Conservation (phyloP, 2,888 invertebrate species). For the Catocala fraxini region DNA sequence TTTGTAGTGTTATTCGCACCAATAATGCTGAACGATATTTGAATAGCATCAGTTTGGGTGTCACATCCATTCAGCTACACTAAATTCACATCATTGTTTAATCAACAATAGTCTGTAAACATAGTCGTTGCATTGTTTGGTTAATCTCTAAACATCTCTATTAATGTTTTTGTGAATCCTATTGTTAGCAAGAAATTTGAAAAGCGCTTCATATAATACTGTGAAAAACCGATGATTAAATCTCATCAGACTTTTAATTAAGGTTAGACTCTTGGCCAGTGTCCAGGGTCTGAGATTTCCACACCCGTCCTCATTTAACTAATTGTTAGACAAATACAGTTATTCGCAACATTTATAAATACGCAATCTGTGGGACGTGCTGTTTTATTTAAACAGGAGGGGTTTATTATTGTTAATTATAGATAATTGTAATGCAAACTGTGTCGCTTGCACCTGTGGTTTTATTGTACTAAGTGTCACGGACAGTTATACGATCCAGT, state of each 20-base stretch:
- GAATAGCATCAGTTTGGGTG: background rate
- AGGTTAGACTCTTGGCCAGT: constrained; percentile 51
- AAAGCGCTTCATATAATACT: constrained; percentile 45
- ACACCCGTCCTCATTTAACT: constrained; percentile 54
- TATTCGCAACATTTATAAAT: constrained; percentile 30
- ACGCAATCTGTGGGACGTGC: constrained; percentile 33
- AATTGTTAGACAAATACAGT: constrained; percentile 46
- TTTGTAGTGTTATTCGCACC: background rate
- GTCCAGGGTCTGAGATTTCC: constrained; percentile 54
- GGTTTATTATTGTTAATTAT: constrained; percentile 35
- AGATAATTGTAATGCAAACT: constrained; percentile 35
- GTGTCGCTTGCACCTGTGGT: constrained; percentile 56
- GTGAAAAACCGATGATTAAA: constrained; percentile 54
- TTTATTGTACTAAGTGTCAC: constrained; percentile 72
- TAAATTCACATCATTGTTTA: constrained; percentile 39
- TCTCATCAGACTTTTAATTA: constrained; percentile 55
- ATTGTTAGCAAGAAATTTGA: constrained; percentile 33
- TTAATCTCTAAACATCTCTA: constrained; percentile 33
- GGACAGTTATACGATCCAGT: constrained; percentile 71
- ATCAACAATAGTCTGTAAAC: constrained; percentile 34
- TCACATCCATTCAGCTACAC: constrained; percentile 23
- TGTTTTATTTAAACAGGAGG: constrained; percentile 20
- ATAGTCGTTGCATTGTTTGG: constrained; percentile 32
- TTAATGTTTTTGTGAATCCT: constrained; percentile 23
- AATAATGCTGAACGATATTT: no score